Evolutionary conservation across 2,888 invertebrate genomes (phyloP).

Genomic region (Julus scanicus): DNA sequence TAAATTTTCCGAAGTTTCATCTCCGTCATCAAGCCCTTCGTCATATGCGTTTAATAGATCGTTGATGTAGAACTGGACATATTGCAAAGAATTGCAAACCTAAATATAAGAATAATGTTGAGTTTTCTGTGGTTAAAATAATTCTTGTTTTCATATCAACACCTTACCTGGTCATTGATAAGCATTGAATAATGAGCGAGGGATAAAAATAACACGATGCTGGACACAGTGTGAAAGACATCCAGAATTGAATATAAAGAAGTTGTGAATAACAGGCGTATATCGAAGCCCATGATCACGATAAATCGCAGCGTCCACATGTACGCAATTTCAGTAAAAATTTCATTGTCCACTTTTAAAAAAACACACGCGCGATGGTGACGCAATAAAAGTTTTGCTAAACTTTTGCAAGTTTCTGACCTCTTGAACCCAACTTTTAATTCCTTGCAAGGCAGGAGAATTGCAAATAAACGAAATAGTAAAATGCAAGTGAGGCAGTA

Average conservation of each 20-base stretch:
- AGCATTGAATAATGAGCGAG: neutral
- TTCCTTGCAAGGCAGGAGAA: neutral
- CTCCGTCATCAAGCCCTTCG: neutral
- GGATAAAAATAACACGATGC: neutral
- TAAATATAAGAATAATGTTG: neutral
- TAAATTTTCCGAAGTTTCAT: conserved; percentile 1
- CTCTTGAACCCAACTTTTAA: neutral
- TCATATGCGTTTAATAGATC: neutral
- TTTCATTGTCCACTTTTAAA: neutral
- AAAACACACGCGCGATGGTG: neutral
- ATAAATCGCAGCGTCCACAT: neutral
- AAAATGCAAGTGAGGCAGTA: neutral
- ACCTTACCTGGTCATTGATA: neutral
- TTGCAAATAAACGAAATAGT: neutral
- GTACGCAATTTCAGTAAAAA: neutral
- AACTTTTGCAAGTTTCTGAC: neutral
- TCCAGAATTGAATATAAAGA: neutral
- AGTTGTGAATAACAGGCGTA: neutral
- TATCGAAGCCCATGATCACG: neutral
- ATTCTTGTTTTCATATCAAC: neutral
- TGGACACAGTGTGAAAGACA: neutral
- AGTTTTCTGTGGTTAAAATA: neutral
- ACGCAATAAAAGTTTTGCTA: neutral
- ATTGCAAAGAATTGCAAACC: conserved; percentile 17
- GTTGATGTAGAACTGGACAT: neutral